Percentiles rank a stretch among this genome's conserved stretches.
phyloP scores from a whole-genome alignment of 2,113 vertebrate species.

The Phyllopteryx taeniolatus region DNA sequence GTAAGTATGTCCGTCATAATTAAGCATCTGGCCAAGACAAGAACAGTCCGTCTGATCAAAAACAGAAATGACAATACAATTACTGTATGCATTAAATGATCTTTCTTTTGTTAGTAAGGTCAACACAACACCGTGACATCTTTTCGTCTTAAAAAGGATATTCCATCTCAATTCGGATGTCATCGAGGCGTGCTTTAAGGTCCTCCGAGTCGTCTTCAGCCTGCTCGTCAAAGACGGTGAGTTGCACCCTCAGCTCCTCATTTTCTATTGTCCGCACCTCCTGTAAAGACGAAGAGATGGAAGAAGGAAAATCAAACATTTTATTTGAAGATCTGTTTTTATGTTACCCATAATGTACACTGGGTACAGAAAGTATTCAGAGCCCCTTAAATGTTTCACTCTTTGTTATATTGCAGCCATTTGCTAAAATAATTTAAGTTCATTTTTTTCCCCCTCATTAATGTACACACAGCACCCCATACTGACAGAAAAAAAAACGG shows the following conservation, averaged over 20 bases:
- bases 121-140: constrained; percentile 11
- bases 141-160: constrained; percentile 80
- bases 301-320: constrained; percentile 16
- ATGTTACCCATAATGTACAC: too few species aligned
- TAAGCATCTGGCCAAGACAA: background rate
- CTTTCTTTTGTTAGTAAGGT: constrained; percentile 4
- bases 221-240: constrained; percentile 85
- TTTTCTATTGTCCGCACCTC: constrained; percentile 82
- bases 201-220: constrained; percentile 87
- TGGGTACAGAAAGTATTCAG: too few species aligned
- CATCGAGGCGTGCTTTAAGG: constrained; percentile 81
- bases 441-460: too few species aligned
- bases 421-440: too few species aligned
- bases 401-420: too few species aligned
- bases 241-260: constrained; percentile 85
- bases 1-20: background rate
- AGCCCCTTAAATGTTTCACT: too few species aligned
- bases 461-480: too few species aligned
- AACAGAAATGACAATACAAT: background rate
- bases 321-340: background rate
- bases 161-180: constrained; percentile 92
- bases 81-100: background rate
- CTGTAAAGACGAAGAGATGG: constrained; percentile 57
- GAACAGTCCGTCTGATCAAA: constrained; percentile 1
- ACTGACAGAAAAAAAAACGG: too few species aligned